Evolutionary conservation across 2,888 invertebrate genomes (phyloP).

Genomic region (Meteorus cinctellus): DNA sequence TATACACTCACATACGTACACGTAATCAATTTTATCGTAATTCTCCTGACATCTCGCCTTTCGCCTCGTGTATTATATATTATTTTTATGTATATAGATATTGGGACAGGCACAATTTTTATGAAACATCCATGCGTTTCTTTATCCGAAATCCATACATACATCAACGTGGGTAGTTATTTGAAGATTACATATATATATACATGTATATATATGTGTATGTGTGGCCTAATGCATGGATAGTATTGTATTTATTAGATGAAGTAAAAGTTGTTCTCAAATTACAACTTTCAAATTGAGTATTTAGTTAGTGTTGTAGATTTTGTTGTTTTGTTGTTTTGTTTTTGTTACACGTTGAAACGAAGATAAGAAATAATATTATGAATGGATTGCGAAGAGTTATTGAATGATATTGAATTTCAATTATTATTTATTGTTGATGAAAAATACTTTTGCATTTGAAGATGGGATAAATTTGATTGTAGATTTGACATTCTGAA

Average conservation of each 20-base stretch:
- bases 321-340: too few species aligned
- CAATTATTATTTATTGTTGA: too few species aligned
- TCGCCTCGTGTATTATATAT: conserved; percentile 5
- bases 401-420: too few species aligned
- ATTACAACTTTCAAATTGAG: conserved; percentile 9
- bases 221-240: background rate
- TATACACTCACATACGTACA: background rate
- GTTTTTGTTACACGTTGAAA: too few species aligned
- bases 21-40: conserved; percentile 34
- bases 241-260: background rate
- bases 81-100: background rate
- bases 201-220: too few species aligned
- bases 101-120: background rate
- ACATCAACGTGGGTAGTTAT: background rate
- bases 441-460: too few species aligned
- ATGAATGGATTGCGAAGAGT: too few species aligned
- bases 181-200: background rate
- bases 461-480: too few species aligned
- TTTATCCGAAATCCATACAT: background rate
- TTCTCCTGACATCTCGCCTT: conserved; percentile 24
- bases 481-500: too few species aligned
- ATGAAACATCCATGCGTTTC: background rate
- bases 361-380: too few species aligned
- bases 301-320: too few species aligned
- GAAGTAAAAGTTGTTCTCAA: background rate